Evolutionary conservation across 1,140 invertebrate genomes (phyloP).

Genomic region (Teleopsis dalmanni): DNA sequence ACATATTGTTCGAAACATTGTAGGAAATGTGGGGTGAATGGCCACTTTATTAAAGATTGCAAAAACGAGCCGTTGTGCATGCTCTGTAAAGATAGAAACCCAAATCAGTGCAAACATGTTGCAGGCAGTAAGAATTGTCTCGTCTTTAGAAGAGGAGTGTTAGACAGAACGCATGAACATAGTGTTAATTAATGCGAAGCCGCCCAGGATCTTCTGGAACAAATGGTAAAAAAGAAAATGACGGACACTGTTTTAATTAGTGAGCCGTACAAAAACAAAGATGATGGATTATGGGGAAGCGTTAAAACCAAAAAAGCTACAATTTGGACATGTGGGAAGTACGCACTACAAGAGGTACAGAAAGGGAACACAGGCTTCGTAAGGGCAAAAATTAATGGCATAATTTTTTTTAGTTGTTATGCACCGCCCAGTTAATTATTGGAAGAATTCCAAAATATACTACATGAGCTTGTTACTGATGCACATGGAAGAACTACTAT

Average conservation of each 20-base stretch:
- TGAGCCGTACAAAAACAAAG: neutral
- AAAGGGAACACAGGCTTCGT: too few species aligned
- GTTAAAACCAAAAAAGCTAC: too few species aligned
- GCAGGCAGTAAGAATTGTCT: neutral
- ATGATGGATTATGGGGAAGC: neutral
- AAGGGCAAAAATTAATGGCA: too few species aligned
- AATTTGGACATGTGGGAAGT: too few species aligned
- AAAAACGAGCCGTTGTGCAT: neutral
- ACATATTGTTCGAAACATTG: neutral
- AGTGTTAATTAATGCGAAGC: too few species aligned
- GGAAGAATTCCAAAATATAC: too few species aligned
- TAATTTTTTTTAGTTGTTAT: too few species aligned
- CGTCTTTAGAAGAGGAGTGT: neutral
- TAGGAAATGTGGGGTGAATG: neutral
- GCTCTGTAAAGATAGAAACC: neutral
- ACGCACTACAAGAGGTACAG: too few species aligned
- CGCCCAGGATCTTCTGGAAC: neutral
- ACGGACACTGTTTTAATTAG: neutral
- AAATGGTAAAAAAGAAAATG: neutral
- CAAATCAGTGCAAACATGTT: neutral
- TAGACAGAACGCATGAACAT: too few species aligned
- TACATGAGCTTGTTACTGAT: neutral
- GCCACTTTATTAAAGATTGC: too few species aligned
- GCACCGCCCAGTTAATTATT: too few species aligned
- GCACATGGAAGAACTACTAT: neutral